Evolutionary conservation across 1,140 invertebrate species (phyloP).

Genomic region (Magallana gigas): DNA sequence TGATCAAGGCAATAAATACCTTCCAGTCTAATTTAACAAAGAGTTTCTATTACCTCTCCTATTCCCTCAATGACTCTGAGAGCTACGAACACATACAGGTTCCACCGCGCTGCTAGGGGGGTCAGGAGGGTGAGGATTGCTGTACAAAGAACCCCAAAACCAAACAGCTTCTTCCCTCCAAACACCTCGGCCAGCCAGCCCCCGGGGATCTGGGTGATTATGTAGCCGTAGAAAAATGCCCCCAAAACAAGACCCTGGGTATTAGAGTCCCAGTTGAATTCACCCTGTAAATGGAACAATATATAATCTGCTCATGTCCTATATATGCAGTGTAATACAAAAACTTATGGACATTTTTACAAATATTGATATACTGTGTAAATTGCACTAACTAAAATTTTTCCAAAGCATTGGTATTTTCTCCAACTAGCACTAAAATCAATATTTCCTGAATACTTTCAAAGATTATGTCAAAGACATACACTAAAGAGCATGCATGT

Average conservation of each 20-base stretch:
- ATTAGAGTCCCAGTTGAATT: slow-evolving; percentile 76
- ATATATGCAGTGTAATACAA: too few relatives aligned
- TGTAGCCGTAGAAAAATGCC: slow-evolving; percentile 78
- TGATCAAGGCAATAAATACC: background rate
- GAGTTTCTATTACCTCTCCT: slow-evolving; percentile 85
- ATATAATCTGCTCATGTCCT: too few relatives aligned
- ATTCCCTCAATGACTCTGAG: slow-evolving; percentile 92
- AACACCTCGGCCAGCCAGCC: slow-evolving; percentile 87
- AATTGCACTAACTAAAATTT: too few relatives aligned
- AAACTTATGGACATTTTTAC: too few relatives aligned
- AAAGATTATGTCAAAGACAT: too few relatives aligned
- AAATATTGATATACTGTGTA: too few relatives aligned
- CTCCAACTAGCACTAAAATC: too few relatives aligned
- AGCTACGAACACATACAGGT: slow-evolving; percentile 85
- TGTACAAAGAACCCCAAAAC: slow-evolving; percentile 88
- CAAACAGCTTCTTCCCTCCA: slow-evolving; percentile 89
- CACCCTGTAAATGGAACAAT: slow-evolving; percentile 59
- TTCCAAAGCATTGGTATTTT: too few relatives aligned
- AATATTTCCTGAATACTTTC: too few relatives aligned
- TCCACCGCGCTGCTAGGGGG: slow-evolving; percentile 85
- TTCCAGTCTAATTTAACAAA: background rate
- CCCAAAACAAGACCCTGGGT: slow-evolving; percentile 75
- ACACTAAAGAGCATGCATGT: too few relatives aligned
- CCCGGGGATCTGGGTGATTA: slow-evolving; percentile 84
- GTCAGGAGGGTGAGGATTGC: slow-evolving; percentile 90